These are phyloP conservation scores for Acyrthosiphon pisum DNA, from an alignment of 1,140 invertebrate species.

Conservation along the genomic window DNA sequence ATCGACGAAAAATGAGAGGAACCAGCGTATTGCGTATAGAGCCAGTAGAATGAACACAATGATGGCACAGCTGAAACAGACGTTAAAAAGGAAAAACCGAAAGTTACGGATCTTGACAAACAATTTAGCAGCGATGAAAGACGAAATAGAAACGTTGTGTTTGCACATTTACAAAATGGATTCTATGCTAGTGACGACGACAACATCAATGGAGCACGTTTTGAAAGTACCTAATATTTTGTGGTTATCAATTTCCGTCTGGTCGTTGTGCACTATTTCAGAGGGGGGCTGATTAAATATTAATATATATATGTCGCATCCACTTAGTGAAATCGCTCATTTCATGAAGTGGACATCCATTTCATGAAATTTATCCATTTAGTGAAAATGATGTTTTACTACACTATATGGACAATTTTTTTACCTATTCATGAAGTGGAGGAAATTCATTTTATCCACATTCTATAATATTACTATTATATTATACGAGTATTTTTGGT, in stretches of 20 bases:
- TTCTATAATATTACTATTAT: no score
- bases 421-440: no score
- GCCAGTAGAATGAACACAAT: background rate
- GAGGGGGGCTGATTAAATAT: no score
- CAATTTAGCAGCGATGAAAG: slow-evolving; percentile 36
- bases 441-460: no score
- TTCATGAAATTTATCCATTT: no score
- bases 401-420: no score
- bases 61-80: background rate
- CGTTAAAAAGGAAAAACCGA: background rate
- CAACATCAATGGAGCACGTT: slow-evolving; percentile 22
- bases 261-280: background rate
- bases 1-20: background rate
- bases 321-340: no score
- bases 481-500: no score
- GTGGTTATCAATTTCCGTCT: background rate
- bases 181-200: slow-evolving; percentile 30
- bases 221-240: slow-evolving; percentile 17
- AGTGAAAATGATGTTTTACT: no score
- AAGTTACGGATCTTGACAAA: background rate
- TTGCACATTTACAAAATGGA: slow-evolving; percentile 48
- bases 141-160: slow-evolving; percentile 38
- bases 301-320: no score
- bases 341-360: no score
- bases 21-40: background rate